Evolutionary conservation across 2,113 vertebrate genomes (phyloP).

Genomic region (Tyrannus savana): DNA sequence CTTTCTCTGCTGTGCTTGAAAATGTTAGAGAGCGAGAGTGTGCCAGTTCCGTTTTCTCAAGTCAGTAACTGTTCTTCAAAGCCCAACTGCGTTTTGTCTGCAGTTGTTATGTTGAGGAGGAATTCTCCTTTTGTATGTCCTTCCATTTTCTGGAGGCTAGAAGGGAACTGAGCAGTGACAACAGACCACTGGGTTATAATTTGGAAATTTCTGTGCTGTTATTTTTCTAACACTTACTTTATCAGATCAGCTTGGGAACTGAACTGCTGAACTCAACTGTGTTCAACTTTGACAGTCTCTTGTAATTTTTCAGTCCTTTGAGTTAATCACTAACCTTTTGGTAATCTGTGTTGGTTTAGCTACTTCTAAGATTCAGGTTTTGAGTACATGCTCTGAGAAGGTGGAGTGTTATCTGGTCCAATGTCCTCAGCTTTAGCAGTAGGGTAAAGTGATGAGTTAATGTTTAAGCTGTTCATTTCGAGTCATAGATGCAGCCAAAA

Average conservation of each 20-base stretch:
- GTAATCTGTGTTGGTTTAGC: constrained; percentile 24
- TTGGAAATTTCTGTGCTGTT: not conserved
- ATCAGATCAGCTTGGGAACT: not conserved
- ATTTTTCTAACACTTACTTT: not conserved
- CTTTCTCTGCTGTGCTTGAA: not conserved
- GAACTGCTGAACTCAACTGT: not conserved
- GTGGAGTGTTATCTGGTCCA: constrained; percentile 41
- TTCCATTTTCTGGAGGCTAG: not conserved
- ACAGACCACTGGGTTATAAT: not conserved
- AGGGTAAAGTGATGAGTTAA: constrained; percentile 27
- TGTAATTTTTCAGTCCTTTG: not conserved
- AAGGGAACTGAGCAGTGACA: not conserved
- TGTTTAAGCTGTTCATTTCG: constrained; percentile 36
- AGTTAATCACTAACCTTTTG: constrained; percentile 45
- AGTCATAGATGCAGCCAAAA: not conserved
- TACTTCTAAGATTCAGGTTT: constrained; percentile 11
- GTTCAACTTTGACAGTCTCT: not conserved
- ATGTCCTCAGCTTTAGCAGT: constrained; percentile 41
- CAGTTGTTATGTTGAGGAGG: not conserved
- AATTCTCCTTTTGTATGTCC: not conserved
- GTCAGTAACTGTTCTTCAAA: not conserved
- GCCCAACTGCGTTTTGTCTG: not conserved
- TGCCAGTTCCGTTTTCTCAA: not conserved
- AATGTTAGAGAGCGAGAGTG: not conserved
- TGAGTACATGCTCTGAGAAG: constrained; percentile 6